A percentile compares a stretch with the other conserved stretches of the same genome.
Evolutionary conservation across 2,797 vertebrate genomes (phyloP).

Genomic region (Darevskia nairensis): DNA sequence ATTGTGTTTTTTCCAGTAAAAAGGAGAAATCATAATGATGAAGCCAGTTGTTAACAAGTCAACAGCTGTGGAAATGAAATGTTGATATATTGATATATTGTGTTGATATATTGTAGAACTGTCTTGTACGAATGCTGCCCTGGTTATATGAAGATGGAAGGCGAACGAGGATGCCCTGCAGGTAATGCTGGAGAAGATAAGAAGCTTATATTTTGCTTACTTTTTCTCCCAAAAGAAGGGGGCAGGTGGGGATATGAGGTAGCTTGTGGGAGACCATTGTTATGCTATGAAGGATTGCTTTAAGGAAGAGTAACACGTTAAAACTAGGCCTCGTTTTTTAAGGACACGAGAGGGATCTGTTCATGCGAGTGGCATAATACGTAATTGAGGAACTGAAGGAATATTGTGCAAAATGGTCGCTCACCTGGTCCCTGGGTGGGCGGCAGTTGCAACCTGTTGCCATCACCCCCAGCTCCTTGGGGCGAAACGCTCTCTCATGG

Average conservation of each 20-base stretch:
- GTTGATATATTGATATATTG: background rate
- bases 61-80: background rate
- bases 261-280: too few species aligned
- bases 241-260: background rate
- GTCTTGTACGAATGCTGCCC: constrained; percentile 97
- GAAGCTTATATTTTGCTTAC: background rate
- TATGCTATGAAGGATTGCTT: background rate
- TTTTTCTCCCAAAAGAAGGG: background rate
- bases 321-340: background rate
- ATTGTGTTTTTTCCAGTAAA: background rate
- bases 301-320: background rate
- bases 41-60: background rate
- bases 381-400: background rate
- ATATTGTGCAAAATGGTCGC: too few species aligned
- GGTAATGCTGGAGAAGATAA: constrained; percentile 76
- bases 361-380: background rate
- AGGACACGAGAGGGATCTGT: background rate
- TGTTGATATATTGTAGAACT: constrained; percentile 76
- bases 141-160: constrained; percentile 94
- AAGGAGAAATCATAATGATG: background rate
- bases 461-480: too few species aligned
- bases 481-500: too few species aligned
- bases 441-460: too few species aligned
- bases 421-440: too few species aligned
- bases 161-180: constrained; percentile 92